A percentile compares a stretch with the other conserved stretches of the same genome.
Conservation (phyloP, 2,888 invertebrate species). For the Ectemnius lituratus region DNA sequence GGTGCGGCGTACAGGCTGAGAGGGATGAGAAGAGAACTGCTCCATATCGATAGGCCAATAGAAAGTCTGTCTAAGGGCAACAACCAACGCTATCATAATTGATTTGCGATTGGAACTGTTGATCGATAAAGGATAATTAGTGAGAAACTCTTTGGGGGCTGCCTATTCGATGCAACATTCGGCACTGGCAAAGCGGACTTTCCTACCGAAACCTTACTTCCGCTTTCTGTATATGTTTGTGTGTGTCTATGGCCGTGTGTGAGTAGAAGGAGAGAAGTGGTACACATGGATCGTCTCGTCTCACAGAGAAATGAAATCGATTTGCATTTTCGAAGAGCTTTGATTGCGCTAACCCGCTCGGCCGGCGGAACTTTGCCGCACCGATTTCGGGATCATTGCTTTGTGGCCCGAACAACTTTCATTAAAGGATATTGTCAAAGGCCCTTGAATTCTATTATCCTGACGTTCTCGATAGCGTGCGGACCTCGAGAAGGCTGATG, state of each 20-base stretch:
- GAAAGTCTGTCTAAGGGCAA: slow-evolving; percentile 60
- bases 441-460: slow-evolving; percentile 1
- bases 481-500: background rate
- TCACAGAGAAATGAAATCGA: slow-evolving; percentile 43
- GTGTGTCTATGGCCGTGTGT: too few relatives aligned
- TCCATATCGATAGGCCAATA: slow-evolving; percentile 43
- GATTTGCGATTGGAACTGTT: slow-evolving; percentile 12
- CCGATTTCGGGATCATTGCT: slow-evolving; percentile 38
- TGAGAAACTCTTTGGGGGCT: slow-evolving; percentile 41
- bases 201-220: slow-evolving; percentile 17
- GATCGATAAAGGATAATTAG: slow-evolving; percentile 44
- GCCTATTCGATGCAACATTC: slow-evolving; percentile 37
- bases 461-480: background rate
- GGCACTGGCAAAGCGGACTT: slow-evolving; percentile 16
- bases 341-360: slow-evolving; percentile 16
- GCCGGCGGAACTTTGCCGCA: slow-evolving; percentile 28
- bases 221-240: too few relatives aligned
- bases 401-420: background rate
- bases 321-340: slow-evolving; percentile 48
- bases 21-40: background rate
- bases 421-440: background rate
- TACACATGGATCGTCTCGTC: slow-evolving; percentile 33
- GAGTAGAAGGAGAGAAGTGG: slow-evolving; percentile 29
- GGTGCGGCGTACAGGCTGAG: background rate
- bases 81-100: slow-evolving; percentile 1